These are phyloP conservation scores for Hiodon tergisus DNA, from an alignment of 2,113 vertebrate genomes.

Conservation along the genomic window DNA sequence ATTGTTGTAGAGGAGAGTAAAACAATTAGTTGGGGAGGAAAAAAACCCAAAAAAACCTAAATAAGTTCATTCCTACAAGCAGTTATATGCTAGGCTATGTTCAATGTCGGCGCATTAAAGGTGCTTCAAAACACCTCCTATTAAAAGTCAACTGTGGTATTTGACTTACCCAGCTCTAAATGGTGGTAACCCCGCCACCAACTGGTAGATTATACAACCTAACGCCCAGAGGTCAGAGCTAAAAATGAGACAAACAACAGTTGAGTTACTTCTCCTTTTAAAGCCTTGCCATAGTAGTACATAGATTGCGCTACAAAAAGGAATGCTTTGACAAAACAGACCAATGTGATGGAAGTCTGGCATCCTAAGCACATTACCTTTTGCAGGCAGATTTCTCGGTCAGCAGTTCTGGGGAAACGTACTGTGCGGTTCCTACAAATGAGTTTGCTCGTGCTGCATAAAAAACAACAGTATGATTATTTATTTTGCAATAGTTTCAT, in stretches of 20 bases:
- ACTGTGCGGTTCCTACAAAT: constrained; percentile 96
- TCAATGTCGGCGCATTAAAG: not conserved
- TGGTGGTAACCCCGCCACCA: constrained; percentile 94
- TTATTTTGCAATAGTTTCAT: too few relatives aligned
- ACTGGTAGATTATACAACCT: constrained; percentile 97
- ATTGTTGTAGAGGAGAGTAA: not conserved
- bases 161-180: constrained; percentile 92
- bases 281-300: not conserved
- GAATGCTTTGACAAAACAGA: not conserved
- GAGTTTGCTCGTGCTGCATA: constrained; percentile 89
- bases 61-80: too few relatives aligned
- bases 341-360: not conserved
- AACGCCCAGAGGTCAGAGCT: constrained; percentile 97
- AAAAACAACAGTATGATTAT: constrained; percentile 21
- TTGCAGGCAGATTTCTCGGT: constrained; percentile 98
- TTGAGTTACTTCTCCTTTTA: not conserved
- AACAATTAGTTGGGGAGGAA: too few relatives aligned
- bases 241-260: constrained; percentile 28
- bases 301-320: not conserved
- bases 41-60: too few relatives aligned
- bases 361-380: constrained; percentile 65
- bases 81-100: too few relatives aligned
- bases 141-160: too few relatives aligned
- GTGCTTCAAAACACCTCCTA: not conserved
- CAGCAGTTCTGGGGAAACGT: constrained; percentile 94